Base-by-base conservation (phyloP, 2,888 invertebrate genomes). In the Campoplex capitator region DNA sequence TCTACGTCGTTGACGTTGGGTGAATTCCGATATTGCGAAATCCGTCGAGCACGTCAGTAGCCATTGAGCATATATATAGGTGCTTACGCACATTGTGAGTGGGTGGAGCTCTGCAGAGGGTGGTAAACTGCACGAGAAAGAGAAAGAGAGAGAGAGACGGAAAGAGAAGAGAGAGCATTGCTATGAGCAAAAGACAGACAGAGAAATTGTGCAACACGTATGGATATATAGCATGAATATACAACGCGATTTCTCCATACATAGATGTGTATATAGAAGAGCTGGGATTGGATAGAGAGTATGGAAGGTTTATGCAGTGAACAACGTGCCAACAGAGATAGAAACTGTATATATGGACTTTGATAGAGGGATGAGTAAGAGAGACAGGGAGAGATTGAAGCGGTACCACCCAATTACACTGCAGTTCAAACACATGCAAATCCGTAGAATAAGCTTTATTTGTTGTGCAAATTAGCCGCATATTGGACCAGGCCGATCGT, bases 401-500 rank as follows among this genome's bases (percentile, higher is more conserved):
- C 92, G 92, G 86, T 92, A 92, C 91, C 92, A 94, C 92, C 94
- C 94, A 94, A 94, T 94, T 94, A 94, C 93, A 94, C 92, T 92
- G 93, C 92, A 94, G 94, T 94, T 94, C 94, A 94, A 94, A 94
- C 94, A 94, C 93, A 94, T 94, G 94, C 94, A 94, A 94, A 94
- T 94, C 93, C 93, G 91, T 91, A 91, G 94, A 94, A 94, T 93
- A 93, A 94, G 94, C 94, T 94, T 94, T 94, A 94, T 94, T 94
- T 94, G 94, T 94, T 94, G 94, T 94, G 94, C 94, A 94, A 94
- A 94, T 94, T 94, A 94, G 94, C 93, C 93, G 92, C 92, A 94
- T 94, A 94, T 94, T 94, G 94, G 93, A 89, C 91, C 90, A 91
- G 92, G 28, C 45, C 83, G 83, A 83, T 91, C 92, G 91, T 91